phyloP scores from a whole-genome alignment of 2,888 invertebrate species.

The Strigamia transsilvanica region DNA sequence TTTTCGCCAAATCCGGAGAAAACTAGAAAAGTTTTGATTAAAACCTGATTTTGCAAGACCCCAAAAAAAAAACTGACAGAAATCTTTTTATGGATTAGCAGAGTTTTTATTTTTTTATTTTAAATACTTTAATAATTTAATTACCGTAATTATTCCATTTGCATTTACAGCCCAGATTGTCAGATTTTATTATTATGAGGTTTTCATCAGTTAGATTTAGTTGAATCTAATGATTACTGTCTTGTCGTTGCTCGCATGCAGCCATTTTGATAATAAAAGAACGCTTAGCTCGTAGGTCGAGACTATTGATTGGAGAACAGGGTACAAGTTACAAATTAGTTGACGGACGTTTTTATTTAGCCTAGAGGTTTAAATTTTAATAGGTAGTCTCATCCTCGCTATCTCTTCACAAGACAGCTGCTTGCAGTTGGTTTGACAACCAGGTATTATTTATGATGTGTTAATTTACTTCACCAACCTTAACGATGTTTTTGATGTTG shows the following conservation, averaged over 20 bases:
- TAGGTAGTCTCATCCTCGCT: conserved; percentile 38
- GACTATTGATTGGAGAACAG: conserved; percentile 9
- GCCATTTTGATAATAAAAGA: not conserved
- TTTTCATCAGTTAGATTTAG: too few species aligned
- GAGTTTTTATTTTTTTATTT: too few species aligned
- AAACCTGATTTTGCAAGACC: too few species aligned
- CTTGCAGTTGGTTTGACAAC: conserved; percentile 42
- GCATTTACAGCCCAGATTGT: too few species aligned
- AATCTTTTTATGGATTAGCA: too few species aligned
- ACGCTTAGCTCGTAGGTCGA: not conserved
- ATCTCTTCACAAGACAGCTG: conserved; percentile 18
- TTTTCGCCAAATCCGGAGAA: too few species aligned
- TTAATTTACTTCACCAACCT: conserved; percentile 40
- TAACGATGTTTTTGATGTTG: conserved; percentile 43
- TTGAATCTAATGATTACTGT: not conserved
- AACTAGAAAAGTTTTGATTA: too few species aligned
- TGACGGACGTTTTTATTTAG: conserved; percentile 39
- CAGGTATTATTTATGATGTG: conserved; percentile 40
- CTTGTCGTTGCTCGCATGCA: not conserved
- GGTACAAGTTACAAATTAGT: conserved; percentile 40
- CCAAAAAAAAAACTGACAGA: too few species aligned
- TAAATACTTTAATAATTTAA: too few species aligned
- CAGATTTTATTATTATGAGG: too few species aligned
- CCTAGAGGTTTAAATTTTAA: conserved; percentile 40
- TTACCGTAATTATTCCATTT: too few species aligned